Evolutionary conservation across 1,140 invertebrate genomes (phyloP).

Genomic region (Papilio machaon): DNA sequence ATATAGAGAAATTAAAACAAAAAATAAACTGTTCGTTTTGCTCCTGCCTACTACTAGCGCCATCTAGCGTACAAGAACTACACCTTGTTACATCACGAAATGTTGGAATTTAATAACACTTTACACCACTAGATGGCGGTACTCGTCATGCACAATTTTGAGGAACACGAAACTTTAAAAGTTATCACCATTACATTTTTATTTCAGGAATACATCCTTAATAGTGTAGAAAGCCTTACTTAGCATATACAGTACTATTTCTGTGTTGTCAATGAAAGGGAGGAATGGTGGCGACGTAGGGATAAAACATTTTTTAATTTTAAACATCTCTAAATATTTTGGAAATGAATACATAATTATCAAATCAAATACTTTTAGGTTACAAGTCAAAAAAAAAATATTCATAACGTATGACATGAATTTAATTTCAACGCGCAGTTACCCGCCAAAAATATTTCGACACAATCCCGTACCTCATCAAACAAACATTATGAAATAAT

Average conservation of each 20-base stretch:
- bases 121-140: slow-evolving; percentile 58
- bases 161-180: no score
- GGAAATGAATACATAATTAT: no score
- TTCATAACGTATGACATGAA: slow-evolving; percentile 28
- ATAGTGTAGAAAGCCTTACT: no score
- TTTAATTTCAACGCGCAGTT: slow-evolving; percentile 53
- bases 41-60: not conserved
- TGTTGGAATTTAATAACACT: slow-evolving; percentile 43
- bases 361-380: not conserved
- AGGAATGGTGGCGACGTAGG: not conserved
- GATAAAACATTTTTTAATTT: not conserved
- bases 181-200: no score
- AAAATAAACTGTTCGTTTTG: not conserved
- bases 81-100: slow-evolving; percentile 8
- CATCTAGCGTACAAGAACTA: not conserved
- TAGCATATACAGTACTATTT: no score
- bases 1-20: not conserved
- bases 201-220: no score
- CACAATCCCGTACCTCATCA: slow-evolving; percentile 58
- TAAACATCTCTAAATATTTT: not conserved
- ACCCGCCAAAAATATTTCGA: slow-evolving; percentile 43
- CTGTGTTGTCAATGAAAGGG: not conserved
- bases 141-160: not conserved
- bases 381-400: not conserved
- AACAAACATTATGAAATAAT: slow-evolving; percentile 76